A percentile compares a stretch with the other conserved stretches of the same genome.
phyloP scores from a whole-genome alignment of 2,888 invertebrate species.

The Agriopis marginaria region DNA sequence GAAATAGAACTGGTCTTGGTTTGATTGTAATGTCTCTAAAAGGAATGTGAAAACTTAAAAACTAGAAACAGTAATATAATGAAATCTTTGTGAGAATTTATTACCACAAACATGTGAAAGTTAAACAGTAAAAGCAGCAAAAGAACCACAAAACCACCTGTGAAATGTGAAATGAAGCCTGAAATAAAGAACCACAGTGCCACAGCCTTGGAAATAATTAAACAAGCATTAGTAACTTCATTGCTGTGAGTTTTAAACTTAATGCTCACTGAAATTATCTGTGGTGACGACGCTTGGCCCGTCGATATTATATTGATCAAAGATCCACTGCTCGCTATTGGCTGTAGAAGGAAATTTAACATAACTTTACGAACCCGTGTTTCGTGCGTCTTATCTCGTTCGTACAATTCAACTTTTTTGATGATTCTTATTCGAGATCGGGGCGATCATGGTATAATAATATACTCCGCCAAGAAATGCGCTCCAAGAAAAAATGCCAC shows the following conservation, averaged over 20 bases:
- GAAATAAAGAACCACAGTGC: conserved; percentile 48
- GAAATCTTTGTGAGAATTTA: background rate
- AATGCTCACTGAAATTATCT: conserved; percentile 81
- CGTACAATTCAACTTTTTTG: too few species aligned
- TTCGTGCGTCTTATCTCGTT: too few species aligned
- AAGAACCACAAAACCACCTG: conserved; percentile 44
- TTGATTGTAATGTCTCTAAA: background rate
- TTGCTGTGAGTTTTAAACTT: conserved; percentile 33
- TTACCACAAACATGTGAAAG: background rate
- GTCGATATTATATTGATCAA: conserved; percentile 84
- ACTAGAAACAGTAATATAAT: background rate
- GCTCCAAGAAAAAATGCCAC: too few species aligned
- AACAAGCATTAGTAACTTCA: conserved; percentile 43
- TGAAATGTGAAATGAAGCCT: conserved; percentile 40
- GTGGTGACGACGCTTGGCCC: conserved; percentile 81
- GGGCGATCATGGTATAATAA: too few species aligned
- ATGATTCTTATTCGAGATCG: too few species aligned
- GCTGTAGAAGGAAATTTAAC: conserved; percentile 70
- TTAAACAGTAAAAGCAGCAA: conserved; percentile 33
- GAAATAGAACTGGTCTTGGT: too few species aligned
- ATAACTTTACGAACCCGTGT: conserved; percentile 31
- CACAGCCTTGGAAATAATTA: conserved; percentile 47
- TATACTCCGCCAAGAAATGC: too few species aligned
- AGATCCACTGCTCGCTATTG: conserved; percentile 80
- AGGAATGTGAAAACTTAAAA: background rate